Base-by-base conservation (phyloP, 1,140 invertebrate species). In the Berghia stephanieae region DNA sequence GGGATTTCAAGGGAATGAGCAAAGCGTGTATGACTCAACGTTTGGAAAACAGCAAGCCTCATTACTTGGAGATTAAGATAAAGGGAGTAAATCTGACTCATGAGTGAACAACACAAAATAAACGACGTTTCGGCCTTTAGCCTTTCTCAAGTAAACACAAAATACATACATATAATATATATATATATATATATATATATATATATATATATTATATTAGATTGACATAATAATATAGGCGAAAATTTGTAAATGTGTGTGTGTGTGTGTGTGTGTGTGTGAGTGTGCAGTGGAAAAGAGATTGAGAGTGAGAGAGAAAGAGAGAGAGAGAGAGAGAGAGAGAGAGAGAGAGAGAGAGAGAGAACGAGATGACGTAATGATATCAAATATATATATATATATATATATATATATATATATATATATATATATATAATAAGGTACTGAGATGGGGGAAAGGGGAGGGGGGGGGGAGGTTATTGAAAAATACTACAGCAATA, bases 251-350 rank as follows among this genome's bases (percentile, higher is more conserved):
- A n/a, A n/a, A n/a, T n/a, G n/a, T n/a, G n/a, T n/a, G 42, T 49
- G 73, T 75, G 49, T 66, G 46, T 63, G 72, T 75, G 72, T 60
- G 72, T 31, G 72, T n/a, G 55, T 55, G 24, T 16, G 24, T 16
- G 57, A 63, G 57, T 27, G 24, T 13, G n/a, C 24, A 63, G 57
- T n/a, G n/a, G n/a, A n/a, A n/a, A n/a, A n/a, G n/a, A n/a, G n/a
- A n/a, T n/a, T n/a, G n/a, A n/a, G n/a, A 63, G 24, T 13, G 57
- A 63, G 57, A 24, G 2, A 63, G 57, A 63, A 34, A 63, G 57
- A 63, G 57, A 63, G 57, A 63, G 57, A 63, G 57, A 63, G 57
- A 63, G 57, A 63, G 57, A 24, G 57, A 63, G 57, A 63, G n/a
- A n/a, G n/a, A 60, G 21, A 60, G 55, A 60, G 21, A 60, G 55